phyloP scores from a whole-genome alignment of 2,797 vertebrate genomes.

The Sebastes matsubarae region DNA sequence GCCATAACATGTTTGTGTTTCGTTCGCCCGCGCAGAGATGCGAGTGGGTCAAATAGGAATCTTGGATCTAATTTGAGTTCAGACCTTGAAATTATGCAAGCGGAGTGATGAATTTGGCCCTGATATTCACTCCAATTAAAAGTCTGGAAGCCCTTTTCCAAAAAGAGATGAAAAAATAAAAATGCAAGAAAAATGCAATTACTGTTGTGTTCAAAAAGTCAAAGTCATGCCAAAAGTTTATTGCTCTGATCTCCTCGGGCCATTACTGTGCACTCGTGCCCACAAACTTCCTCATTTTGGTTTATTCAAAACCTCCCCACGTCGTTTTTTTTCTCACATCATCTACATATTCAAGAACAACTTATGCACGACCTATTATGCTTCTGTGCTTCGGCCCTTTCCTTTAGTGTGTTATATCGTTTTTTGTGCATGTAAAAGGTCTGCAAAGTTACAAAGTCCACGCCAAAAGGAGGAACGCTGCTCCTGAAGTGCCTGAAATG shows the following conservation, averaged over 20 bases:
- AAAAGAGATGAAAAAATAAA: background rate
- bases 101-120: background rate
- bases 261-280: background rate
- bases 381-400: too few species aligned
- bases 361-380: too few species aligned
- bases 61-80: constrained; percentile 13
- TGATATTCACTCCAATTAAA: background rate
- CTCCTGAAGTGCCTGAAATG: too few species aligned
- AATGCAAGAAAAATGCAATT: background rate
- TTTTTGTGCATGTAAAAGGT: too few species aligned
- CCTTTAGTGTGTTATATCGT: too few species aligned
- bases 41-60: constrained; percentile 18
- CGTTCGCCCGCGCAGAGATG: background rate
- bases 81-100: constrained; percentile 6
- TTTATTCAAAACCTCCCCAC: constrained; percentile 10
- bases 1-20: constrained; percentile 7
- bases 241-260: background rate
- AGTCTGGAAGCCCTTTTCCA: background rate
- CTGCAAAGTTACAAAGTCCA: too few species aligned
- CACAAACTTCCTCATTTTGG: background rate
- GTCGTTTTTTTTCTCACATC: background rate
- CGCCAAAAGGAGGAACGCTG: too few species aligned
- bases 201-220: background rate
- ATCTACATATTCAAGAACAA: background rate
- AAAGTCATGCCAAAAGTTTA: background rate